Evolutionary conservation across 1,140 invertebrate genomes (phyloP).

Genomic region (Musca vetustissima): DNA sequence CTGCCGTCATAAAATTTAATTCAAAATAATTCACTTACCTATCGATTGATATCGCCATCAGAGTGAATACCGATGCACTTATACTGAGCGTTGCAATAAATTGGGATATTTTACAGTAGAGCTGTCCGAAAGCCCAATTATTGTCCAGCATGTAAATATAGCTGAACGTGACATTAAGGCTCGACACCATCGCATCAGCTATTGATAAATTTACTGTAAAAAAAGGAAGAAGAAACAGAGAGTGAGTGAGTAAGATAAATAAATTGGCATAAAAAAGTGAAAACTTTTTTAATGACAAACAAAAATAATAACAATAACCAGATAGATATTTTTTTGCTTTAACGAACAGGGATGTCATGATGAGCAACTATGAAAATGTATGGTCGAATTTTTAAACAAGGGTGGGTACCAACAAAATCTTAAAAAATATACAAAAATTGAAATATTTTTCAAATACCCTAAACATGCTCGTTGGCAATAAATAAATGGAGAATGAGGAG

Average conservation of each 20-base stretch:
- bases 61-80: conserved; percentile 89
- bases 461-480: too few relatives aligned
- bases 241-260: not conserved
- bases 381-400: too few relatives aligned
- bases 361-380: too few relatives aligned
- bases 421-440: too few relatives aligned
- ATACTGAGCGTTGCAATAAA: conserved; percentile 91
- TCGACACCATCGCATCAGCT: conserved; percentile 91
- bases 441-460: too few relatives aligned
- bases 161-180: conserved; percentile 91
- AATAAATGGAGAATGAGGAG: too few relatives aligned
- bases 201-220: conserved; percentile 91
- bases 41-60: conserved; percentile 95
- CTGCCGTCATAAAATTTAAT: not conserved
- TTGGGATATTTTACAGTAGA: conserved; percentile 93
- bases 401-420: too few relatives aligned
- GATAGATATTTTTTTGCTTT: too few relatives aligned
- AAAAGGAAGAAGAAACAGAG: conserved; percentile 33
- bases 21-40: conserved; percentile 67
- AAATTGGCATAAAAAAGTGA: too few relatives aligned
- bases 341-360: too few relatives aligned
- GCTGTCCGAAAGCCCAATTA: conserved; percentile 90
- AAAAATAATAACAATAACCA: too few relatives aligned
- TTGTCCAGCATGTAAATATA: conserved; percentile 89
- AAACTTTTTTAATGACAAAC: too few relatives aligned